These are phyloP conservation scores for Sipha maydis DNA, from an alignment of 2,888 invertebrate genomes.

Conservation along the genomic window DNA sequence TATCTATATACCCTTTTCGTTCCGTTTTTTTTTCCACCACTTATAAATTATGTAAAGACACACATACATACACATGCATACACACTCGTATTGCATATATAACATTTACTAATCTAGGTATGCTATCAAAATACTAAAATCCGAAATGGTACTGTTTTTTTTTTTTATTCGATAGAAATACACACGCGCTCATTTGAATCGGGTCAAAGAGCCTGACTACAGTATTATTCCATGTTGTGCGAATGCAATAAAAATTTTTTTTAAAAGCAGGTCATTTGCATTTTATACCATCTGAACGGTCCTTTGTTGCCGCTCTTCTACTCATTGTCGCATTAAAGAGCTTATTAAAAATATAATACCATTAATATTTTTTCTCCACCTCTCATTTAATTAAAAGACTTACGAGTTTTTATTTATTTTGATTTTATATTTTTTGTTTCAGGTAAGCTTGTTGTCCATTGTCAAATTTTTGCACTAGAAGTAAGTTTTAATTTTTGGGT, in stretches of 20 bases:
- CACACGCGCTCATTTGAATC: not conserved
- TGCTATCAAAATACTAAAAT: not conserved
- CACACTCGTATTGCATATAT: not conserved
- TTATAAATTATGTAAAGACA: not conserved
- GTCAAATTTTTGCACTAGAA: constrained; percentile 1
- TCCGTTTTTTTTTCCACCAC: not conserved
- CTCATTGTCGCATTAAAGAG: not conserved
- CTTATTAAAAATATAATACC: constrained; percentile 25
- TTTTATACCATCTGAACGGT: not conserved
- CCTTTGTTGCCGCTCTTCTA: not conserved
- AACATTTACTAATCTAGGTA: constrained; percentile 12
- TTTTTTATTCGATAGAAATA: not conserved
- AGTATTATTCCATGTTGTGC: not conserved
- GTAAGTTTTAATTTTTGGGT: constrained; percentile 50
- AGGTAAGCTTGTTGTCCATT: constrained; percentile 41
- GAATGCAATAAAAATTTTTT: not conserved
- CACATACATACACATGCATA: not conserved
- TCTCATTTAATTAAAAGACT: constrained; percentile 33
- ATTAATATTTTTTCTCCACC: not conserved
- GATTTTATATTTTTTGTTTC: constrained; percentile 34
- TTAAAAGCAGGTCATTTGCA: not conserved
- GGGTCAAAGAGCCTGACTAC: not conserved
- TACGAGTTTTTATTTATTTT: constrained; percentile 29
- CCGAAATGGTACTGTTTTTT: not conserved
- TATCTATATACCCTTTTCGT: not conserved